Base-by-base conservation (phyloP, 1,140 invertebrate species). In the Mizuhopecten yessoensis region DNA sequence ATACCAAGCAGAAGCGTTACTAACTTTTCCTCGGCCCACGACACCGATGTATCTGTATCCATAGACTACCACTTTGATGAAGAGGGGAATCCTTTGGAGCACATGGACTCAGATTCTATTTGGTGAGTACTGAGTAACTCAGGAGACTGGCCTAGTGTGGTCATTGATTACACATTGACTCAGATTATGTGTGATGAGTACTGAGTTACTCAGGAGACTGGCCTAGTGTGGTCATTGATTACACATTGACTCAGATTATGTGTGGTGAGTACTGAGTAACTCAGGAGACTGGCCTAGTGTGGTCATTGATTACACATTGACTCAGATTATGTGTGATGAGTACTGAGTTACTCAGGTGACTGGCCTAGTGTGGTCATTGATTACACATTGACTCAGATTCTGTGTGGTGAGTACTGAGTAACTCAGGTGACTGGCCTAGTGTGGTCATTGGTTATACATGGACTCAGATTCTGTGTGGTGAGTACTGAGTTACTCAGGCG, bases 11-110 rank as follows among this genome's bases (percentile, higher is more conserved):
- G 57, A n/a, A 97, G 98, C 0, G 97, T 99, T 0, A 98, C 98
- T 0, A 99, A 98, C 93, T 99, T 98, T 95, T 97, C 98, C 1
- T 98, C 98, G 20, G 98, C 98, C 13, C 99, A 99, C 95, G 99
- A 99, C 95, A 99, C 98, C 0, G 98, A 99, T 94, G 98, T 97
- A 90, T 98, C 98, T 92, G 96, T 99, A n/a, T 99, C 98, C 0
- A 98, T 99, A 11, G 98, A 99, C 94, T 39, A 87, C 34, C 36
- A 87, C 33, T 87, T 87, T 29, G n/a, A 75, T 75, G 57, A n/a
- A 17, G 57, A 75, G 3, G 57, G 57, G 5, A 7, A 75, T 0
- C 11, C 11, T 75, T 75, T 75, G n/a, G 57, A 75, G 1, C 2
- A 75, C 57, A 75, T 29, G 57, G 11, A 75, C 11, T 3, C 23